Percentiles rank a stretch among this genome's conserved stretches.
These are phyloP conservation scores for Stenurella melanura DNA, from an alignment of 2,888 invertebrate species.

Conservation along the genomic window DNA sequence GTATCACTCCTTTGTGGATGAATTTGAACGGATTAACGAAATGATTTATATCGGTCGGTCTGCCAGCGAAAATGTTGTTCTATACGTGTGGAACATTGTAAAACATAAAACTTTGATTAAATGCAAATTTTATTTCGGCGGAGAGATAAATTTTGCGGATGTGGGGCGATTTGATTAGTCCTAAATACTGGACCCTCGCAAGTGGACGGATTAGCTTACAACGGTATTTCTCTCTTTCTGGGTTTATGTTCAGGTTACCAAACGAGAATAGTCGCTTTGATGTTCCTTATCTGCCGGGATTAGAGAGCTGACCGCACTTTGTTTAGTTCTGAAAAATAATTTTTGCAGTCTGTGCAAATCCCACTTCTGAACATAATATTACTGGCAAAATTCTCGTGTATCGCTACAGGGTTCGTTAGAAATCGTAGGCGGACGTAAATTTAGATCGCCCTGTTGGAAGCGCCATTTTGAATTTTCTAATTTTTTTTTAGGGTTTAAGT, in stretches of 20 bases:
- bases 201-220: conserved; percentile 23
- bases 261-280: neutral
- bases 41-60: conserved; percentile 37
- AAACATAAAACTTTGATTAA: conserved; percentile 11
- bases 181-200: conserved; percentile 10
- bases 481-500: too few relatives aligned
- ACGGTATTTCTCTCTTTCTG: conserved; percentile 5
- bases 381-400: too few relatives aligned
- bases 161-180: conserved; percentile 12
- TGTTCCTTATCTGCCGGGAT: neutral
- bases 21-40: conserved; percentile 38
- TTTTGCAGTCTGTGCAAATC: neutral
- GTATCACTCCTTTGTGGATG: conserved; percentile 46
- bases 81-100: conserved; percentile 11
- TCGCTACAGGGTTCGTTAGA: too few relatives aligned
- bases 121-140: conserved; percentile 6
- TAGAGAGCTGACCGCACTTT: neutral
- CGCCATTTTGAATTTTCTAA: too few relatives aligned
- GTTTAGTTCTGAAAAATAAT: neutral
- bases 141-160: conserved; percentile 1
- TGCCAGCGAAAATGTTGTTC: conserved; percentile 30
- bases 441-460: too few relatives aligned
- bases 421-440: too few relatives aligned
- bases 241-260: neutral
- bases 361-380: too few relatives aligned